phyloP scores from a whole-genome alignment of 2,113 vertebrate species.

The Sula dactylatra region DNA sequence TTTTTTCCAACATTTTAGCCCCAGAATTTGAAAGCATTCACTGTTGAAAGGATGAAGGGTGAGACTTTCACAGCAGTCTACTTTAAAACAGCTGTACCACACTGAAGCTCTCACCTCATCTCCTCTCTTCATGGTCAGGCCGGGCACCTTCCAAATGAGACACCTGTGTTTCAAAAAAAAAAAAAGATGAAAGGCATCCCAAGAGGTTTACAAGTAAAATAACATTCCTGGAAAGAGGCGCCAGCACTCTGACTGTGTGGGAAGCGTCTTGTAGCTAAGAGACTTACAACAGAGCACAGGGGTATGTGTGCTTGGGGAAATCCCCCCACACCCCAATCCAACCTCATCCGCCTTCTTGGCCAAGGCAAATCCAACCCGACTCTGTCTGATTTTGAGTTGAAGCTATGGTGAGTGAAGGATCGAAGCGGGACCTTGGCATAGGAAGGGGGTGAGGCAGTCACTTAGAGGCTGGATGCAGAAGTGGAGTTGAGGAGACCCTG shows the following conservation, averaged over 20 bases:
- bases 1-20: not conserved
- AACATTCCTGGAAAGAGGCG: not conserved
- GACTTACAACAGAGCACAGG: rapidly evolving
- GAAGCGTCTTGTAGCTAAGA: not conserved
- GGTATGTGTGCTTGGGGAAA: not conserved
- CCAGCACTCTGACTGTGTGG: not conserved
- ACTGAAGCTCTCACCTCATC: not conserved
- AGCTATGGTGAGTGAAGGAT: not conserved
- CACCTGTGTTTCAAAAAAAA: not conserved
- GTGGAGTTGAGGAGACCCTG: not conserved
- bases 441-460: not conserved
- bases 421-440: rapidly evolving
- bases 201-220: not conserved
- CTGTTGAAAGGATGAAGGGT: not conserved
- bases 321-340: not conserved
- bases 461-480: not conserved
- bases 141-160: not conserved
- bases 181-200: not conserved
- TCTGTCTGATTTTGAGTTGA: not conserved
- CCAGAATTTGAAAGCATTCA: not conserved
- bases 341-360: not conserved
- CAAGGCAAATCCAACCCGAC: not conserved
- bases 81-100: not conserved
- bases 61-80: not conserved
- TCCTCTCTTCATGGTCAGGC: not conserved